Percentiles rank a stretch among this genome's conserved stretches.
phyloP scores from a whole-genome alignment of 2,888 invertebrate species.

The Kuschelorhynchus macadamiae region DNA sequence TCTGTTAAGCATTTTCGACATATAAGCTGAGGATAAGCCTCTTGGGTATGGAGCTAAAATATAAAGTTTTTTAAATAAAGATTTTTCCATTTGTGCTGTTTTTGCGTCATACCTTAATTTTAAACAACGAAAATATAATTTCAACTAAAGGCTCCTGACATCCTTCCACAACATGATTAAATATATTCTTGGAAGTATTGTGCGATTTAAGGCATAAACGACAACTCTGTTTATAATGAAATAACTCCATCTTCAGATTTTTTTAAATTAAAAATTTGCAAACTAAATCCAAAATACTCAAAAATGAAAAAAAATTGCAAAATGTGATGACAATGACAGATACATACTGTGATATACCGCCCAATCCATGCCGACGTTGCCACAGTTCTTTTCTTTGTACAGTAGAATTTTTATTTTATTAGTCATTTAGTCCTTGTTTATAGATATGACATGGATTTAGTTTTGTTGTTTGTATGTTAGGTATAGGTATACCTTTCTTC shows the following conservation, averaged over 20 bases:
- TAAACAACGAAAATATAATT: constrained; percentile 2
- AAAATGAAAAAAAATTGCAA: not conserved
- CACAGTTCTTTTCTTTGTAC: too few relatives aligned
- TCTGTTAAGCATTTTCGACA: constrained; percentile 32
- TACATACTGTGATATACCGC: not conserved
- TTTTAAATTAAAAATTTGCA: too few relatives aligned
- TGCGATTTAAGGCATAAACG: constrained; percentile 25
- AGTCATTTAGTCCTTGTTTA: too few relatives aligned
- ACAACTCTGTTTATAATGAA: constrained; percentile 23
- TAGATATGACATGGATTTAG: too few relatives aligned
- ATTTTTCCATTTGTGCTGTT: not conserved
- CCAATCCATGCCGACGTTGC: too few relatives aligned
- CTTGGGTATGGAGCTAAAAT: constrained; percentile 21
- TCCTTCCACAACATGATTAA: constrained; percentile 17
- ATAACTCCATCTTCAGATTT: constrained; percentile 19
- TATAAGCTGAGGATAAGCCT: constrained; percentile 19
- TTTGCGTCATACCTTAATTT: constrained; percentile 4
- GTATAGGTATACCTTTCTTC: too few relatives aligned
- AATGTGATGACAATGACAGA: not conserved
- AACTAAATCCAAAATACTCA: too few relatives aligned
- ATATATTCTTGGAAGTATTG: constrained; percentile 20
- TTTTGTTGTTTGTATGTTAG: too few relatives aligned
- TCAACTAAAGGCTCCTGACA: not conserved
- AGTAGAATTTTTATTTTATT: too few relatives aligned
- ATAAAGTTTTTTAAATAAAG: not conserved